Base-by-base conservation (phyloP, 2,113 vertebrate species). In the Dasypus novemcinctus region DNA sequence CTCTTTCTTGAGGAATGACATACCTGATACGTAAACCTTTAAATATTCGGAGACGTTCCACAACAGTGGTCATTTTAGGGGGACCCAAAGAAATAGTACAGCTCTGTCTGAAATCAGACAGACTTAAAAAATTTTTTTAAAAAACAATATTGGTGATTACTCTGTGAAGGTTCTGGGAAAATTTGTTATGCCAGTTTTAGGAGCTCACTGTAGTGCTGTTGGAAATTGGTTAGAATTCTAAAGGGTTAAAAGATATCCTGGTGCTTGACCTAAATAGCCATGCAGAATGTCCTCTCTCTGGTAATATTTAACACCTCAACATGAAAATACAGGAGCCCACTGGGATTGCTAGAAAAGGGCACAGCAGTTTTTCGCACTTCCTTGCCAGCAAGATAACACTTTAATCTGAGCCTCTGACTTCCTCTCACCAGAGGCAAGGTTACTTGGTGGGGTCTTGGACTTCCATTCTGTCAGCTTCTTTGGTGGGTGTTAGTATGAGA, bases 231-330 rank as follows among this genome's bases (percentile, higher is more conserved):
- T 80, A 41, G 66, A 69, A 64, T 90, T 54, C 54, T 69, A 78
- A 93, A 83, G 59, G 14, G 72, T 91, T 95, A 83, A 97, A 95
- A 95, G 96, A 92, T 94, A 89, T 74, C 90, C 83, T 90, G 78
- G 57, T 59, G 41, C 61, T 95, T 95, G 96, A 95, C 95, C 92
- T 87, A 76, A 90, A 96, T 92, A 69, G 41, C 33, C 54, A 6
- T 1, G 29, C n/a, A 74, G 87, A 66, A 78, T 68, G 59, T 66
- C 57, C 90, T 93, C 94, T 96, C 54, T 57, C 68, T 87, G 96
- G 31, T 61, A 76, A 76, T 68, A 72, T 96, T 93, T 96, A 93
- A 84, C 93, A 93, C 92, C 87, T 95, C 85, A 46, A 63, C 75
- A 68, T 71, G 84, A 95, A 96, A 93, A 86, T 83, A 90, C 41